A percentile compares a stretch with the other conserved stretches of the same genome.
These are phyloP conservation scores for Dexiosoma caninum DNA, from an alignment of 2,888 invertebrate genomes.

Conservation along the genomic window DNA sequence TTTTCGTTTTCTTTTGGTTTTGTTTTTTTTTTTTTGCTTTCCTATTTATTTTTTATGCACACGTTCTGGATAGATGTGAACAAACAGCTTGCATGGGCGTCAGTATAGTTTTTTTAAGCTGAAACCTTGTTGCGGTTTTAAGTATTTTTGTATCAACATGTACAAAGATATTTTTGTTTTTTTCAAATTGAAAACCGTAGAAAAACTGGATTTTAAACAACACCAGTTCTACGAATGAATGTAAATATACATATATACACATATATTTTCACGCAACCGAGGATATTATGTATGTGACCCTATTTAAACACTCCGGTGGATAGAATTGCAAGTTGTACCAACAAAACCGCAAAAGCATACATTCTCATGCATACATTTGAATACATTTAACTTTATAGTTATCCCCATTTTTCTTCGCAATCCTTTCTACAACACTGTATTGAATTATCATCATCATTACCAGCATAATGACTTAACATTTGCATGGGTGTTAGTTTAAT, in stretches of 20 bases:
- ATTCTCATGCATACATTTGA: background rate
- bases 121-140: background rate
- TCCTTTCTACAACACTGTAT: conserved; percentile 8
- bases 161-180: no score
- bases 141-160: background rate
- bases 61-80: background rate
- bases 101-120: background rate
- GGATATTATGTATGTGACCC: conserved; percentile 33
- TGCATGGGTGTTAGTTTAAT: background rate
- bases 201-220: conserved; percentile 9
- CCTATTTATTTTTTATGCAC: background rate
- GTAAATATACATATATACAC: background rate
- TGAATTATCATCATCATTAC: conserved; percentile 34
- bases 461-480: conserved; percentile 25
- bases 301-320: conserved; percentile 31
- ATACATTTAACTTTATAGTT: background rate
- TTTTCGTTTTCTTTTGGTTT: no score
- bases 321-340: conserved; percentile 15
- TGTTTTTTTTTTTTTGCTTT: no score
- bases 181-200: background rate
- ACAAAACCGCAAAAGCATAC: background rate
- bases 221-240: background rate
- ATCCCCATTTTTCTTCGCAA: background rate
- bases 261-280: background rate
- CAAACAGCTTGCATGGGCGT: conserved; percentile 2